Conservation (phyloP, 2,113 vertebrate genomes). For the Pachyramphus minor region DNA sequence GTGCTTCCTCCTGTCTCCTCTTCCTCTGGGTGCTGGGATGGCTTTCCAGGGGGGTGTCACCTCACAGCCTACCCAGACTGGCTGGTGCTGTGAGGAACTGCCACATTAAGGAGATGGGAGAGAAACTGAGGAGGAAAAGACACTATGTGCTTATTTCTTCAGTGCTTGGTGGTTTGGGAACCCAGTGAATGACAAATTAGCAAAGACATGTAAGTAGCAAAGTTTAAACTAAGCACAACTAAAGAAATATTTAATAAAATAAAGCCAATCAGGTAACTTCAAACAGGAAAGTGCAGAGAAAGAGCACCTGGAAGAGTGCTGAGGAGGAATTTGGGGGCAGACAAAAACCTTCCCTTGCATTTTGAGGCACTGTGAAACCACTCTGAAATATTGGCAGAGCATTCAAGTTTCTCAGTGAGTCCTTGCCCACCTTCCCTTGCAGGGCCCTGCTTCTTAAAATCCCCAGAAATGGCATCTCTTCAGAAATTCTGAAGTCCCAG, state of each 20-base stretch:
- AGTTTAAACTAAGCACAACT: not conserved
- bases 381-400: accelerated
- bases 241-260: not conserved
- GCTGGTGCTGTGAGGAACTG: not conserved
- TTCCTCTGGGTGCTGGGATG: not conserved
- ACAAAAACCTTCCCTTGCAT: not conserved
- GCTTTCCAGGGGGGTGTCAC: not conserved
- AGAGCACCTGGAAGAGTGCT: not conserved
- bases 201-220: not conserved
- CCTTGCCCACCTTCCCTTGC: not conserved
- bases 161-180: not conserved
- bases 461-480: not conserved
- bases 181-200: not conserved
- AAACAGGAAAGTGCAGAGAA: not conserved
- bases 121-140: not conserved
- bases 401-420: not conserved
- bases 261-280: not conserved
- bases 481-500: not conserved
- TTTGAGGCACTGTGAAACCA: not conserved
- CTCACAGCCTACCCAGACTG: not conserved
- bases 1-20: not conserved
- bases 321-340: not conserved
- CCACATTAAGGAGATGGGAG: not conserved
- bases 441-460: not conserved
- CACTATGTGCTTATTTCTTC: not conserved